Evolutionary conservation across 2,113 vertebrate species (phyloP), one percentile per base, ranked within the genome.

Genomic region (Salvelinus fontinalis): DNA sequence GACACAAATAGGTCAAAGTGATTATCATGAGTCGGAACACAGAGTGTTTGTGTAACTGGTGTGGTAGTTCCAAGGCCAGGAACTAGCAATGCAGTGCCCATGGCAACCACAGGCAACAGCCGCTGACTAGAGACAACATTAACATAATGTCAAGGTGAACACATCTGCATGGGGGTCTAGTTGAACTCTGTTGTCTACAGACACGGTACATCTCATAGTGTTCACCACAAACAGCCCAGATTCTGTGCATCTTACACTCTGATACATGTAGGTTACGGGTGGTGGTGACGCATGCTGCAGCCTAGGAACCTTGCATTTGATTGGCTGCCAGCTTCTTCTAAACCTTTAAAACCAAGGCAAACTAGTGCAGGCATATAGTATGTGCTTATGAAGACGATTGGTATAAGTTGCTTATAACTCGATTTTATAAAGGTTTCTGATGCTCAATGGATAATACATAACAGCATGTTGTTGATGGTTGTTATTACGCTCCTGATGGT

Each of bases 101-200:
- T n/a, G 39, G 67, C 67, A 39, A 68, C 67, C 67, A 34, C 29
- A 68, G 27, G 67, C 67, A 68, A 39, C 29, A 34, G 31, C 39
- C 67, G 2, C 16, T 31, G 27, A 68, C 27, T 44, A n/a, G 29
- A 68, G 67, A 68, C 31, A 39, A 7, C 14, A 68, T 68, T 68
- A 68, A 31, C 29, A 44, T 44, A 44, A 44, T 44, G 39, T 44
- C 39, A 44, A 44, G 39, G 2, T 44, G 8, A 68, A 34, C 67
- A 68, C 18, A n/a, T 68, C 51, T 54, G 12, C 14, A 18, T 54
- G 51, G 51, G 14, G 3, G 51, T 16, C 51, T 54, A 54, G 16
- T 54, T 54, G 51, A 54, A 18, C 51, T 1, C 51, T 54, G 51
- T 54, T 54, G 51, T 54, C 51, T 18, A 54, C 51, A 54, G 51